Base-by-base conservation (phyloP, 2,113 vertebrate genomes). In the Ellobius talpinus region DNA sequence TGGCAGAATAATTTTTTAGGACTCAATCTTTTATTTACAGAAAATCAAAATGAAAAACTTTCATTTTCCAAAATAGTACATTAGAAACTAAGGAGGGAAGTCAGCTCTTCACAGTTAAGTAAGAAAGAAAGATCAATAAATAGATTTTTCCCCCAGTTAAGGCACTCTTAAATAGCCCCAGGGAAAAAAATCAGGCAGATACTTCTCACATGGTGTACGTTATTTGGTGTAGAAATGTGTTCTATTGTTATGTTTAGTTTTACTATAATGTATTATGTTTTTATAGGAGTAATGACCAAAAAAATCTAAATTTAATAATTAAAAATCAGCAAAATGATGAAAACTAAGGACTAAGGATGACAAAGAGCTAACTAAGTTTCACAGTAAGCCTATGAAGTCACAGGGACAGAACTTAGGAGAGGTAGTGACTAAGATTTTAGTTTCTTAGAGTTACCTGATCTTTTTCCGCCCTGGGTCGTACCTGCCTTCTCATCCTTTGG, bases 401-500 rank as follows among this genome's bases (percentile, higher is more conserved):
- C 16, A 63, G 36, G 68, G 76, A 87, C 4, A 93, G 1, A 95
- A 96, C 21, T 72, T 76, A 66, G 89, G 17, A 96, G 47, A 96
- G 88, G 63, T 74, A 89, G 82, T 63, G 82, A 79, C 76, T 90
- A 88, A 93, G 36, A 90, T 92, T 96, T 96, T 92, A 93, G 73
- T 96, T 96, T 97, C 96, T 87, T 84, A 94, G 74, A 93, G 96
- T 98, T 99, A 99, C 99, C 99, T 97, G 99, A 96, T 99, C 97
- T 99, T 97, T 98, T 99, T 93, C 98, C 98, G 90, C 99, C 99
- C 97, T 99, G 98, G 33, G 98, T 93, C 58, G 98, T 95, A 82
- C 98, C 94, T 86, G 97, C 98, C 97, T 99, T 99, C 96, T 99
- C 99, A 94, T 99, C 99, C 98, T 99, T 99, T 96, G 99, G 99